Evolutionary conservation across 2,113 vertebrate species (phyloP), one percentile per base, ranked within the genome.

Genomic region (Phalacrocorax aristotelis): DNA sequence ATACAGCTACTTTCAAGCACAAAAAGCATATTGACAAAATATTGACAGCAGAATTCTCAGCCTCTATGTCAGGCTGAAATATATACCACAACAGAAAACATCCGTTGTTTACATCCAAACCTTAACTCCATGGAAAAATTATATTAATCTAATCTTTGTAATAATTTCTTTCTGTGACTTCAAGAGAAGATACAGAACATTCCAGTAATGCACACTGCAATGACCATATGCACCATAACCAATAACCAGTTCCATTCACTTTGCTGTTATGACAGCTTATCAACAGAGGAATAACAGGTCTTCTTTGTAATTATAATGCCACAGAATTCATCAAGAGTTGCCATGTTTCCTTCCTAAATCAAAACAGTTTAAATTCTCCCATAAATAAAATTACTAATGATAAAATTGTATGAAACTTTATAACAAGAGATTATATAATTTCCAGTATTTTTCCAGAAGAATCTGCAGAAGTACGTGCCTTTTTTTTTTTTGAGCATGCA

Each of bases 401-500:
- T 30, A 75, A 78, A 90, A 89, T 15, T 26, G 30, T 52, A 72
- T 55, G 38, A 71, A 91, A 87, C 13, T 58, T 89, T 36, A 34
- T 25, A 89, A 71, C n/a, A 83, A 70, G 11, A 30, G 62, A 78
- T 20, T 61, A 15, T 46, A 83, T 30, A 0, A 80, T 66, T 80
- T 77, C 30, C 32, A 81, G 40, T 57, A 61, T 68, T 91, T 68
- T 91, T 83, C 66, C 6, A 3, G 42, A 85, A 82, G 26, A 90
- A 89, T 40, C 42, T 1, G 20, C 55, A 89, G 16, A 93, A 81
- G 15, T n/a, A 21, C 32, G 22, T 34, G 61, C 4, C 27, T 6
- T 64, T 81, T 42, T 77, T 77, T 75, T 70, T 91, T 81, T 89
- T n/a, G 27, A 92, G 91, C 94, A 96, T 92, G 94, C 95, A 93